Conservation (phyloP, 2,113 vertebrate genomes). For the Oenanthe oenanthe region DNA sequence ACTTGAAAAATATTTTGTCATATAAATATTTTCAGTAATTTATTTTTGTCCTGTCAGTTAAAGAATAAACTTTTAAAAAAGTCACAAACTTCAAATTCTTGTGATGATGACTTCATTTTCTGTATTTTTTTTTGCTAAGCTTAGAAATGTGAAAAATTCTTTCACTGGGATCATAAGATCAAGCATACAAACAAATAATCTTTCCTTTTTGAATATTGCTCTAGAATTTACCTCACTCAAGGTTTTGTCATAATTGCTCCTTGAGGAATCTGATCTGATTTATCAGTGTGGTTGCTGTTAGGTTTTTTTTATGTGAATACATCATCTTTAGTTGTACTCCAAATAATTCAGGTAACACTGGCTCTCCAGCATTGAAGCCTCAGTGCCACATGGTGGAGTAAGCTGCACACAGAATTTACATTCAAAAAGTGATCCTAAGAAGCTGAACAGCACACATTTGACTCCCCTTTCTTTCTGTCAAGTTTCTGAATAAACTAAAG, state of each 20-base stretch:
- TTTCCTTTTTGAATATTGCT: background rate
- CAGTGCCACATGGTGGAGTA: conserved; percentile 77
- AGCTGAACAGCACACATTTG: background rate
- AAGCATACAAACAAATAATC: background rate
- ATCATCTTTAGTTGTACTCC: background rate
- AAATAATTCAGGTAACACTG: background rate
- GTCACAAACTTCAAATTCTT: background rate
- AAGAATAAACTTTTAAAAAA: background rate
- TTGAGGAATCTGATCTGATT: background rate
- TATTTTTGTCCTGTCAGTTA: background rate
- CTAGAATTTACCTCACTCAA: background rate
- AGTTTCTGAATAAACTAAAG: background rate
- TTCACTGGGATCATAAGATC: background rate
- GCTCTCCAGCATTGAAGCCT: conserved; percentile 41
- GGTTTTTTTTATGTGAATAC: background rate
- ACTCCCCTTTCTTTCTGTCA: background rate
- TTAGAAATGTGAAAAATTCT: background rate
- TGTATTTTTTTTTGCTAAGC: background rate
- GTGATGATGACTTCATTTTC: background rate
- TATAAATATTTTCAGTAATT: background rate
- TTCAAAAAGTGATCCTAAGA: background rate
- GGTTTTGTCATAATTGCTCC: background rate
- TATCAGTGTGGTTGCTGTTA: background rate
- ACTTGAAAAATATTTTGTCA: background rate
- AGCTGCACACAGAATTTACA: conserved; percentile 56